Evolutionary conservation across 2,113 vertebrate genomes (phyloP), one percentile per base, ranked within the genome.

Genomic region (Microtus ochrogaster): DNA sequence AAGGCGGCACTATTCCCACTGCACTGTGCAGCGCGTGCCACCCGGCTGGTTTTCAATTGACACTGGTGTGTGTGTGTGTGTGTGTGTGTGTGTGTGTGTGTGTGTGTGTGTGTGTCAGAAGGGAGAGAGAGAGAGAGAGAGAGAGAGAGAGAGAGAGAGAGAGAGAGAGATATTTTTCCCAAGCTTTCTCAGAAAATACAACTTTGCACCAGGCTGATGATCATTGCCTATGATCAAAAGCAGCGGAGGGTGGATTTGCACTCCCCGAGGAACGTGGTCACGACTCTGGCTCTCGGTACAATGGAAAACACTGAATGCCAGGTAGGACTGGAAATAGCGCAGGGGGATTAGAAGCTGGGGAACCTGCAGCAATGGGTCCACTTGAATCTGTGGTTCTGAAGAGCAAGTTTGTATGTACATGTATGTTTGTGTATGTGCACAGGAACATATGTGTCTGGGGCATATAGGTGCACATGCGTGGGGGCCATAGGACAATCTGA

Each of bases 21-120:
- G 86, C 90, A 92, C 86, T 14, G 92, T 87, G 68, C 94, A 49
- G 94, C 19, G 91, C 92, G 96, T 97, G 98, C 98, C 97, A 98
- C 97, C 96, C 83, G 96, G 98, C 97, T 98, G 97, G 93, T 98
- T 98, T 98, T 98, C 98, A 98, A 97, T 89, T 95, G 98, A 97
- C 97, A 98, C 97, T 95, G 63, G 63, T 6, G 63, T 66, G 63
- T 44, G 63, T 33, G 61, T 65, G n/a, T 66, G 88, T 95, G 95
- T 91, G 78, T 47, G 65, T 70, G 44, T n/a, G 84, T 70, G 84
- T n/a, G 41, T 72, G 84, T n/a, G 84, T 87, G 83, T 68, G 84
- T 86, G 84, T 70, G 65, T 70, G 44, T 47, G 6, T 44, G 44
- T 44, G 5, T 44, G 16, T 41, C 41, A 52, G 52, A 52, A 52